phyloP scores from a whole-genome alignment of 2,888 invertebrate genomes.

The Notocelia uddmanniana region DNA sequence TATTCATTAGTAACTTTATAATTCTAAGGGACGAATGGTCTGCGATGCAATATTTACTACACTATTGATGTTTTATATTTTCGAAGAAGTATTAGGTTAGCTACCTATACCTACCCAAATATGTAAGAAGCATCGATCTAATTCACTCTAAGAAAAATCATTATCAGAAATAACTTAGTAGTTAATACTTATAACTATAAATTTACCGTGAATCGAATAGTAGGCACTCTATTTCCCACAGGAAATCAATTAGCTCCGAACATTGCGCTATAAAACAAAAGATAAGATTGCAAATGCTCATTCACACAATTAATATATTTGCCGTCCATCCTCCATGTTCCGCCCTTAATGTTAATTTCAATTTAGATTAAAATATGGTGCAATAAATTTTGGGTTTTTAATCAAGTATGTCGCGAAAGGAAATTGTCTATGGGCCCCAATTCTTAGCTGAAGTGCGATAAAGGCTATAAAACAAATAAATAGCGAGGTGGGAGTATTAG shows the following conservation, averaged over 20 bases:
- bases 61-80: too few species aligned
- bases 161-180: neutral
- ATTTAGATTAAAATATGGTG: constrained; percentile 71
- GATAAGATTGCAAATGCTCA: constrained; percentile 70
- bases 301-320: constrained; percentile 72
- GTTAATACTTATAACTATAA: constrained; percentile 36
- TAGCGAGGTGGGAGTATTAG: constrained; percentile 69
- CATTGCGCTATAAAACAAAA: constrained; percentile 63
- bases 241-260: constrained; percentile 66
- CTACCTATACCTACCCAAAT: too few species aligned
- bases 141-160: neutral
- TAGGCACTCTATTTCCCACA: constrained; percentile 66
- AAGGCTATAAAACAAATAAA: constrained; percentile 75
- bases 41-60: too few species aligned
- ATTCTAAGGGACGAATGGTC: too few species aligned
- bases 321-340: constrained; percentile 61
- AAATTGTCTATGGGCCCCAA: constrained; percentile 65
- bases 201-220: constrained; percentile 37
- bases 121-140: neutral
- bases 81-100: too few species aligned
- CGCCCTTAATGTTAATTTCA: constrained; percentile 60
- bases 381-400: constrained; percentile 61
- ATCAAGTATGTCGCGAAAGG: constrained; percentile 63
- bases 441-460: constrained; percentile 57
- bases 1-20: too few species aligned